These are phyloP conservation scores for Aleadryas rufinucha DNA, from an alignment of 2,113 vertebrate species.

Conservation along the genomic window DNA sequence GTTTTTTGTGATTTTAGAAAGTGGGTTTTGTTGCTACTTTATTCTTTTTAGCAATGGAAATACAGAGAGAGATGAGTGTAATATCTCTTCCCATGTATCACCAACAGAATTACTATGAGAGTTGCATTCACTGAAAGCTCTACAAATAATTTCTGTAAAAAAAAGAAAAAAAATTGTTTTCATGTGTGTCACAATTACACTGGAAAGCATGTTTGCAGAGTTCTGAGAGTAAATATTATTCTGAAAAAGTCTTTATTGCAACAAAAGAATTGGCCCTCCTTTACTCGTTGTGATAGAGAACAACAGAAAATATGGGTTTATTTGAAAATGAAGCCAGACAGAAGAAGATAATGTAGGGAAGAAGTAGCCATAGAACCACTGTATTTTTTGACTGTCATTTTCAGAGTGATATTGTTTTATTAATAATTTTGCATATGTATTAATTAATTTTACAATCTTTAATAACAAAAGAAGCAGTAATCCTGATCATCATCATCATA, in stretches of 20 bases:
- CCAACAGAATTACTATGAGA: not conserved
- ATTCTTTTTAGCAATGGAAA: not conserved
- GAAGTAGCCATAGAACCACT: not conserved
- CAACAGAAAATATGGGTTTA: not conserved
- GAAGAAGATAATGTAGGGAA: not conserved
- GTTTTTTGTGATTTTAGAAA: not conserved
- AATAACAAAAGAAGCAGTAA: not conserved
- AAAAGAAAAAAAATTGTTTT: not conserved
- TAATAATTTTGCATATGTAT: not conserved
- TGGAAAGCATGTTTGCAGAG: not conserved
- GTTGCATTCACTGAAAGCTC: not conserved
- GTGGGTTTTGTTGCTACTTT: not conserved
- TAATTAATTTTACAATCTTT: not conserved
- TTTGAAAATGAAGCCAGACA: not conserved
- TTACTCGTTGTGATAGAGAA: not conserved
- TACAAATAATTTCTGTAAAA: not conserved
- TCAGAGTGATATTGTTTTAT: not conserved
- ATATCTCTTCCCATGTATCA: not conserved
- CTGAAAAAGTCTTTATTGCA: not conserved
- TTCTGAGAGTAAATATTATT: not conserved
- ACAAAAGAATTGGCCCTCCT: rapidly evolving
- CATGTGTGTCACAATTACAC: not conserved
- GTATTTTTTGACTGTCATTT: not conserved
- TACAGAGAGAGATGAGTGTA: not conserved
- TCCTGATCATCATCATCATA: not conserved